These are phyloP conservation scores for Vannuccia rotundouncinata DNA, from an alignment of 2,888 invertebrate species.

Conservation along the genomic window DNA sequence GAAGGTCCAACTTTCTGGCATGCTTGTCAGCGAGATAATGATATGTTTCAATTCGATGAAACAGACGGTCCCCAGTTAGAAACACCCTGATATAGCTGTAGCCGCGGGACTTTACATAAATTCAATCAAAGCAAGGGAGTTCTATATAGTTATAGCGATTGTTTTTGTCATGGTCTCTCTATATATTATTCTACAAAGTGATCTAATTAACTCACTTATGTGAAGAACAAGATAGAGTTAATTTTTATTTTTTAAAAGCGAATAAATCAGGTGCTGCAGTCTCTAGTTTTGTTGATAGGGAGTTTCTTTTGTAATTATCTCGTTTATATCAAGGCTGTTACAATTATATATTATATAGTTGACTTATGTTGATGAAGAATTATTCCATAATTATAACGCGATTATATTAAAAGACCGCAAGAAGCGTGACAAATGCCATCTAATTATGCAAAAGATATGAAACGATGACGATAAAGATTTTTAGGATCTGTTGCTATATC, in stretches of 20 bases:
- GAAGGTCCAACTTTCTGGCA: neutral
- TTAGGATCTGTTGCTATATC: no score
- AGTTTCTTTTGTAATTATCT: no score
- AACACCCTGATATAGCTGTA: neutral
- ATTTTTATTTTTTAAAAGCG: no score
- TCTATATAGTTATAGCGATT: neutral
- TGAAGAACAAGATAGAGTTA: no score
- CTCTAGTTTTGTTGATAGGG: neutral
- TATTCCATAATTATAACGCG: neutral
- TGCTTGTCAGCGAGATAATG: neutral
- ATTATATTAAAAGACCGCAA: neutral
- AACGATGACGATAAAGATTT: no score
- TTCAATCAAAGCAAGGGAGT: neutral
- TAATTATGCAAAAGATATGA: constrained; percentile 21
- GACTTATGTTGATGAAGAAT: no score
- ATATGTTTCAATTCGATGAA: neutral
- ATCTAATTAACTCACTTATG: no score
- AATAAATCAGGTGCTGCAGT: no score
- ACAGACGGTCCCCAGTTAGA: neutral
- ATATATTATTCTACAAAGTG: no score
- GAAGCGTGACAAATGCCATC: constrained; percentile 5
- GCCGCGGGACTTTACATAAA: neutral
- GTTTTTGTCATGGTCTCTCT: no score
- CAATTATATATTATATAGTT: neutral
- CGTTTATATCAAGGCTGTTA: no score